These are phyloP conservation scores for Choloepus didactylus DNA, from an alignment of 2,797 vertebrate genomes.

Conservation along the genomic window DNA sequence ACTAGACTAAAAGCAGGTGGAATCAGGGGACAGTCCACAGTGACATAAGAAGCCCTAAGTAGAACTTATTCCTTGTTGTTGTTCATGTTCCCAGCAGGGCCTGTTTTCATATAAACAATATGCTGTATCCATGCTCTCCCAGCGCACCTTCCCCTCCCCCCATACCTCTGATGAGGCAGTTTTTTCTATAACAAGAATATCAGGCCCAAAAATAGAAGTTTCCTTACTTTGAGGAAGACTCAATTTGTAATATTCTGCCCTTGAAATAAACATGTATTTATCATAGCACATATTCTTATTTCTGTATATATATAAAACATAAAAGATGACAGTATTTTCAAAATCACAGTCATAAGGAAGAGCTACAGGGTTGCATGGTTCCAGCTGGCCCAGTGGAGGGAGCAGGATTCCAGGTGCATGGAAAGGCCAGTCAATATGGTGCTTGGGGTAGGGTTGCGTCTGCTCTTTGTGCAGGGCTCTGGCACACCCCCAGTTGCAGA, in stretches of 20 bases:
- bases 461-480: background rate
- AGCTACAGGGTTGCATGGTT: background rate
- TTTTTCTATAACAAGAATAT: slow-evolving; percentile 43
- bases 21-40: background rate
- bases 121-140: background rate
- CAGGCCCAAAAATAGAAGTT: background rate
- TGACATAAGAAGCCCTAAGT: background rate
- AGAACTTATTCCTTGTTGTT: too few species aligned
- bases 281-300: background rate
- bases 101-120: background rate
- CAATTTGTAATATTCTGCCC: background rate
- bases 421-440: background rate
- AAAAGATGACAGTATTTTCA: slow-evolving; percentile 17
- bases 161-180: background rate
- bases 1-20: background rate
- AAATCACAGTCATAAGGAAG: background rate
- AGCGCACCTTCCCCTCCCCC: background rate
- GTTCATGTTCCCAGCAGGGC: background rate
- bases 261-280: slow-evolving; percentile 1
- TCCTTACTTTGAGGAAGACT: slow-evolving; percentile 7
- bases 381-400: background rate
- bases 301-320: background rate
- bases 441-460: background rate
- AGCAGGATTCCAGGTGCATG: background rate
- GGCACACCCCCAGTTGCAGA: background rate